phyloP scores from a whole-genome alignment of 2,113 vertebrate species.

The Callipepla squamata region DNA sequence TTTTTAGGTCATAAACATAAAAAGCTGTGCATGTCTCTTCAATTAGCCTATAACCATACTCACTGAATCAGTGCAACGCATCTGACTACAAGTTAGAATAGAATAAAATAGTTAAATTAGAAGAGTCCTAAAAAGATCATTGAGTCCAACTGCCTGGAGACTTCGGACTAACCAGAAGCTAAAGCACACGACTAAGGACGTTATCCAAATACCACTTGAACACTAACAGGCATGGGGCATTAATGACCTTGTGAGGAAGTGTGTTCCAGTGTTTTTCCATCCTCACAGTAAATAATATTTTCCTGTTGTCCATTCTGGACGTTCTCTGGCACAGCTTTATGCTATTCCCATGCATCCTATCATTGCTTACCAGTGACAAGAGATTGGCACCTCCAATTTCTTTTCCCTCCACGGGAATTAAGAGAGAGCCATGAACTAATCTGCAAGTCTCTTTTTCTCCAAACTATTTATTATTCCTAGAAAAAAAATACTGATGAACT shows the following conservation, averaged over 20 bases:
- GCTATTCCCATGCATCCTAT: not conserved
- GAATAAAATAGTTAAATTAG: not conserved
- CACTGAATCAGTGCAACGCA: not conserved
- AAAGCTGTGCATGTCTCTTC: not conserved
- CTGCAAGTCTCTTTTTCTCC: not conserved
- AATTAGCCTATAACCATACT: not conserved
- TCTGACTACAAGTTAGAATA: not conserved
- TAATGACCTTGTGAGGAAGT: not conserved
- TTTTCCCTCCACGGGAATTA: not conserved
- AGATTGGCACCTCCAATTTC: not conserved
- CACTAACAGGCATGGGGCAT: not conserved
- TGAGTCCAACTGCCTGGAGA: not conserved
- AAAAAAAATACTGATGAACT: not conserved
- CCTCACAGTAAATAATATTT: not conserved
- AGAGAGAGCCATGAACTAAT: not conserved
- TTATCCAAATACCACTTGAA: not conserved
- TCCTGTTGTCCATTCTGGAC: not conserved
- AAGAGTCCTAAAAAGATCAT: not conserved
- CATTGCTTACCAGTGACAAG: not conserved
- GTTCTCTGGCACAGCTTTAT: not conserved
- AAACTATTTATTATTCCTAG: not conserved
- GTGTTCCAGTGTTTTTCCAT: not conserved
- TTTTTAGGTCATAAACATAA: not conserved
- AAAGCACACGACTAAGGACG: not conserved
- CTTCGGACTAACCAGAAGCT: not conserved